Evolutionary conservation across 37 sponge, comb jelly and placozoan genomes (phyloP), one percentile per base, ranked within the genome.

Genomic region (Haliclona indistincta): DNA sequence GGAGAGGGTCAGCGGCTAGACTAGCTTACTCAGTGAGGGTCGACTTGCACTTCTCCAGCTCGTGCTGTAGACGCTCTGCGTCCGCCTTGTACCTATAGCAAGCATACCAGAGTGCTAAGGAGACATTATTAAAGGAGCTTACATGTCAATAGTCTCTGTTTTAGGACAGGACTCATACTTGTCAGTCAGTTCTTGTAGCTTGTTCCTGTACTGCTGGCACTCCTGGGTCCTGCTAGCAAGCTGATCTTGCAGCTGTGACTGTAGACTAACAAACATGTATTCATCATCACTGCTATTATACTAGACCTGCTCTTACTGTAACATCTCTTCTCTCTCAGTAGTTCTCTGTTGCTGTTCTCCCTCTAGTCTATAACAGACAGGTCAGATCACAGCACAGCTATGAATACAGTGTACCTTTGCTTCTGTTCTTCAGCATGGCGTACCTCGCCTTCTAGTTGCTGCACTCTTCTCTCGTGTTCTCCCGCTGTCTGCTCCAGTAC

Each of bases 401-500:
- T 10, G 15, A 6, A 33, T 65, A 32, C 8, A 6, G 30, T 17
- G 7, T 36, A 23, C 43, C 43, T 8, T 56, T 36, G 26, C 20
- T 56, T 56, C 38, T 74, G 62, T 38, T 56, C 28, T 10, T 60
- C 41, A 7, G 43, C 38, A 49, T 55, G 23, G 0, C 55, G n/a
- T 44, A 20, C 40, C 54, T 73, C 73, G 5, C 28, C 38, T 19
- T 28, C 43, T 6, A 73, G 29, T 2, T 45, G 32, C 13, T 69
- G 54, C 34, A 82, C 23, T 53, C 71, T 35, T 49, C 29, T 77
- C 29, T 82, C 74, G 38, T 73, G 67, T 19, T 88, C 79, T 22
- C 43, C 17, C 3, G 62, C 38, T 25, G 67, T 49, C 70, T 82
- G 71, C 51, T 88, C 89, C 80, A 88, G 42, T 36, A 82, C 34